Conservation (phyloP, 2,797 vertebrate genomes). For the Tapirus indicus region DNA sequence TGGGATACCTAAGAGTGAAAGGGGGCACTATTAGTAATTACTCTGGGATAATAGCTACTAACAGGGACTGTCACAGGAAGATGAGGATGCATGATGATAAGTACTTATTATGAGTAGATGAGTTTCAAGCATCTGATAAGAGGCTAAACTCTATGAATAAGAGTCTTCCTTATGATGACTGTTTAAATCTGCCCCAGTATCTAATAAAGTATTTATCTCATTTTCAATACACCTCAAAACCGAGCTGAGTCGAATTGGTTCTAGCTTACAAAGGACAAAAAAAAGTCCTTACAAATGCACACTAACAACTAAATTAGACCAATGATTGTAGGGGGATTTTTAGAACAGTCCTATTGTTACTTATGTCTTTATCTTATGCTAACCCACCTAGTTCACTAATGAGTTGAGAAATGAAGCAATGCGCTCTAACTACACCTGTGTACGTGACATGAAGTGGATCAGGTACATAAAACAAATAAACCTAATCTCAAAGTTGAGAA, state of each 20-base stretch:
- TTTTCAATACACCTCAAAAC: constrained; percentile 21
- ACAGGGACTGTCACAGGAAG: not conserved
- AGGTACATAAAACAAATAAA: not conserved
- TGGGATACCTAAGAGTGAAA: not conserved
- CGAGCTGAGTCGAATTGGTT: not conserved
- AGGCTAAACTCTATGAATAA: not conserved
- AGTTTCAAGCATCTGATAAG: not conserved
- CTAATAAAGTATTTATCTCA: not conserved
- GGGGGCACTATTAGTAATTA: not conserved
- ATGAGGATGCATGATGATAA: not conserved
- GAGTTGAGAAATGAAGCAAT: not conserved
- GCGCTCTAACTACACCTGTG: not conserved
- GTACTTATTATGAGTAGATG: not conserved
- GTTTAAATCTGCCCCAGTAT: not conserved
- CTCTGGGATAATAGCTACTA: not conserved
- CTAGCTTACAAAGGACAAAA: not conserved
- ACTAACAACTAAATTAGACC: not conserved
- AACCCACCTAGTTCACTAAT: not conserved
- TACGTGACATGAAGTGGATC: not conserved
- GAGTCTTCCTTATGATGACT: not conserved
- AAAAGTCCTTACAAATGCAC: not conserved
- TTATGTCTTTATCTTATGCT: not conserved
- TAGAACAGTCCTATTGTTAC: not conserved
- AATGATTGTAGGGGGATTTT: not conserved
- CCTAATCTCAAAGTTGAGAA: not conserved